These are phyloP conservation scores for Podargus strigoides DNA, from an alignment of 2,797 vertebrate species.

Conservation along the genomic window DNA sequence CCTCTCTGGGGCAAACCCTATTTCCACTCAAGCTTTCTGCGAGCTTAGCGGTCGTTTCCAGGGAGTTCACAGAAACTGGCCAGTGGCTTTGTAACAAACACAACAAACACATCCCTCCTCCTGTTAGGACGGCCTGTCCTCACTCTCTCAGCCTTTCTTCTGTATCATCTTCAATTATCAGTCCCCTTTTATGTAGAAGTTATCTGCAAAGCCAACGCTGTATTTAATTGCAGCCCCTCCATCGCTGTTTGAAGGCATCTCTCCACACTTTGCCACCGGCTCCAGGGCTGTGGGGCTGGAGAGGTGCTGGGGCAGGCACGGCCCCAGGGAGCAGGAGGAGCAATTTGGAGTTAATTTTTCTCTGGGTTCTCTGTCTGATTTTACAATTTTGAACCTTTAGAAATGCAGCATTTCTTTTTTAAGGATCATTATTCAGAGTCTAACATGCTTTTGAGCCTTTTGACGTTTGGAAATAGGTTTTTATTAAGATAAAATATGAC, in stretches of 20 bases:
- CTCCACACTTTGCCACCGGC: rapidly evolving
- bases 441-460: neutral
- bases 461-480: neutral
- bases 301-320: no score
- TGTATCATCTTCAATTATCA: neutral
- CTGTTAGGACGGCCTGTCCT: neutral
- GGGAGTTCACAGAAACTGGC: neutral
- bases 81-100: neutral
- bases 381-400: neutral
- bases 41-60: neutral
- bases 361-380: neutral
- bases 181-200: neutral
- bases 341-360: neutral
- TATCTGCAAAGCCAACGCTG: neutral
- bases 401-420: neutral
- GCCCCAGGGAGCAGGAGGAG: neutral
- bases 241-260: neutral
- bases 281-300: neutral
- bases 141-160: neutral
- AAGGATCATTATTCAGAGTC: neutral
- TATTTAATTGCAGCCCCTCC: neutral
- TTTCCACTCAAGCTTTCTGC: neutral
- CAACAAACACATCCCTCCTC: neutral
- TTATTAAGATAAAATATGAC: neutral
- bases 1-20: slow-evolving; percentile 35